Percentiles rank a stretch among this genome's conserved stretches.
These are phyloP conservation scores for Cynopterus brachyotis DNA, from an alignment of 2,113 vertebrate species.

Conservation along the genomic window DNA sequence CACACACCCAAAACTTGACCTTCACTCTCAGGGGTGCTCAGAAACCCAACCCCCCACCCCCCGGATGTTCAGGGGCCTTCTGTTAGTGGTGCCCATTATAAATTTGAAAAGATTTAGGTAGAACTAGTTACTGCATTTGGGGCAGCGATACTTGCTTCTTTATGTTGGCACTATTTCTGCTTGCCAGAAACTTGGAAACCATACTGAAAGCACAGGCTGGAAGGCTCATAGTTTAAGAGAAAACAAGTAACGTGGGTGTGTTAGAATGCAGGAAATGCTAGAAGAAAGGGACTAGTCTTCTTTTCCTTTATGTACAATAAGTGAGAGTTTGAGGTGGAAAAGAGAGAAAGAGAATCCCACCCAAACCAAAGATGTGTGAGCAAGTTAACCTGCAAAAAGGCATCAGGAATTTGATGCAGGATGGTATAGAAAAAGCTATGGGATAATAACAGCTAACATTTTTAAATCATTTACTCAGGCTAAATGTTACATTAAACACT, in stretches of 20 bases:
- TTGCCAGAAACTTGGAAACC: neutral
- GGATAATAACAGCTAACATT: neutral
- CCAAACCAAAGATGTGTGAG: neutral
- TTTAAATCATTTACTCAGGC: neutral
- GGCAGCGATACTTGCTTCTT: neutral
- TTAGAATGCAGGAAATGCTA: neutral
- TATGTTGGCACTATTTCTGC: neutral
- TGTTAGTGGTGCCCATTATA: neutral
- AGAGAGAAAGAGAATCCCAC: neutral
- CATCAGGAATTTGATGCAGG: neutral
- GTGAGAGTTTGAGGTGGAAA: neutral
- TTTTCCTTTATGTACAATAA: neutral
- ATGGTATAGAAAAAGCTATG: neutral
- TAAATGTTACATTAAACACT: neutral
- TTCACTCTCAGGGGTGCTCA: neutral
- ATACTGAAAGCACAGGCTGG: neutral
- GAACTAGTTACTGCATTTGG: neutral
- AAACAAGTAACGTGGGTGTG: neutral
- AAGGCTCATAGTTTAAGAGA: neutral
- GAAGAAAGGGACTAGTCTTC: neutral
- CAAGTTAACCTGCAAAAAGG: neutral
- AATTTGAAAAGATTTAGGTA: neutral
- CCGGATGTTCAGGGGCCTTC: neutral
- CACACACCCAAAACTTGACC: neutral
- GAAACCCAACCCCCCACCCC: neutral